These are phyloP conservation scores for Ambastaia sidthimunki DNA, from an alignment of 2,797 vertebrate genomes.

Conservation along the genomic window DNA sequence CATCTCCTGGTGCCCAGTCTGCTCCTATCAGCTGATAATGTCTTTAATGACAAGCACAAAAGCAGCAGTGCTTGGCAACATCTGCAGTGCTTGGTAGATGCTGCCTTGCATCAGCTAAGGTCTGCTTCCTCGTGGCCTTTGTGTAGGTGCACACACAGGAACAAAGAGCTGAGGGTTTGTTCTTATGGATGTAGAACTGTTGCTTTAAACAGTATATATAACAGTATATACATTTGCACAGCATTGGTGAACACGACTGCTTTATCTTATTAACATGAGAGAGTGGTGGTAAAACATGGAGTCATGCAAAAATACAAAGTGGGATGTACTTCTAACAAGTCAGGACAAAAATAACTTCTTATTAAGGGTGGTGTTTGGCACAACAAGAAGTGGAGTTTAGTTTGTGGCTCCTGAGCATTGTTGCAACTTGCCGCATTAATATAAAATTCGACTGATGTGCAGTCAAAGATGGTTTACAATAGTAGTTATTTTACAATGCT, in stretches of 20 bases:
- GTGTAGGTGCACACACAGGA: constrained; percentile 5
- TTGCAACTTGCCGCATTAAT: background rate
- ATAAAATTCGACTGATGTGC: background rate
- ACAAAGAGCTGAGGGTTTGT: background rate
- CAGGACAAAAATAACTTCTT: background rate
- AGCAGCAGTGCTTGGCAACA: no score
- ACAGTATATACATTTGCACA: background rate
- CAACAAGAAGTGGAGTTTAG: background rate
- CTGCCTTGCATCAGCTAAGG: background rate
- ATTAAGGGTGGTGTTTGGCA: background rate
- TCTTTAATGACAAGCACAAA: constrained; percentile 50
- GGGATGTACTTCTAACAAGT: background rate
- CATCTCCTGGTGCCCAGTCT: constrained; percentile 50
- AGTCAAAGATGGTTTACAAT: background rate
- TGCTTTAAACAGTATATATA: background rate
- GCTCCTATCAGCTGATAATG: constrained; percentile 48
- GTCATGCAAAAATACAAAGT: background rate
- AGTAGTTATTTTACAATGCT: background rate
- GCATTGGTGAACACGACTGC: background rate
- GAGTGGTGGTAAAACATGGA: background rate
- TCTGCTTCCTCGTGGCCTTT: background rate
- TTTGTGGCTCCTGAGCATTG: background rate
- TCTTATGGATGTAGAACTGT: constrained; percentile 23
- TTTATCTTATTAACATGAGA: background rate
- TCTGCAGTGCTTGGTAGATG: constrained; percentile 18